A percentile compares a stretch with the other conserved stretches of the same genome.
Evolutionary conservation across 2,113 vertebrate species (phyloP).

Genomic region (Capreolus pygargus): DNA sequence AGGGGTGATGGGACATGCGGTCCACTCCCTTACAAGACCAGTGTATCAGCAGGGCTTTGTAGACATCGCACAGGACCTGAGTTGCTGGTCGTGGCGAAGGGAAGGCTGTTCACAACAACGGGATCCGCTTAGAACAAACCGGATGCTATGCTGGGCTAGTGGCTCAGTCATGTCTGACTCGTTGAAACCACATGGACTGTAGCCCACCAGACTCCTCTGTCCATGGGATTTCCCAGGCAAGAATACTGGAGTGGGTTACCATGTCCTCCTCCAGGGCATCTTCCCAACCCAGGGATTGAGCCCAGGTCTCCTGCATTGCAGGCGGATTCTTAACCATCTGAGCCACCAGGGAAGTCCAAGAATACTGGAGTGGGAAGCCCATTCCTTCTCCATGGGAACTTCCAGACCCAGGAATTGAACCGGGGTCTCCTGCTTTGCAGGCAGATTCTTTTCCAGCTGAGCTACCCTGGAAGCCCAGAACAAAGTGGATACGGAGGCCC

Average conservation of each 20-base stretch:
- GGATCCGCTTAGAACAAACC: neutral
- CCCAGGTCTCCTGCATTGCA: neutral
- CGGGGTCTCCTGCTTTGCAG: neutral
- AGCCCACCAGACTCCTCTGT: neutral
- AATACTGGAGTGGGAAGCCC: neutral
- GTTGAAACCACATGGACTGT: neutral
- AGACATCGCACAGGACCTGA: neutral
- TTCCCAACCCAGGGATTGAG: neutral
- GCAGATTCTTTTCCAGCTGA: neutral
- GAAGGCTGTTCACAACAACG: neutral
- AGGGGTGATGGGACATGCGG: no score
- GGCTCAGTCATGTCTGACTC: neutral
- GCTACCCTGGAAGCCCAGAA: neutral
- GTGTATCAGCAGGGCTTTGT: neutral
- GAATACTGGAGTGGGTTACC: neutral
- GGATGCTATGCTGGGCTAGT: neutral
- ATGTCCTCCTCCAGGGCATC: neutral
- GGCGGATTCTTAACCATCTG: neutral
- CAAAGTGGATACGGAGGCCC: neutral
- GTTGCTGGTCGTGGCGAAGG: accelerated
- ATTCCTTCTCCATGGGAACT: neutral
- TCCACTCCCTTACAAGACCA: neutral
- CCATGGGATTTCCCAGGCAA: neutral
- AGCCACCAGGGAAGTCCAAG: neutral
- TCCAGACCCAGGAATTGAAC: neutral